Conservation (phyloP, 2,113 vertebrate genomes). For the Anolis sagrei region DNA sequence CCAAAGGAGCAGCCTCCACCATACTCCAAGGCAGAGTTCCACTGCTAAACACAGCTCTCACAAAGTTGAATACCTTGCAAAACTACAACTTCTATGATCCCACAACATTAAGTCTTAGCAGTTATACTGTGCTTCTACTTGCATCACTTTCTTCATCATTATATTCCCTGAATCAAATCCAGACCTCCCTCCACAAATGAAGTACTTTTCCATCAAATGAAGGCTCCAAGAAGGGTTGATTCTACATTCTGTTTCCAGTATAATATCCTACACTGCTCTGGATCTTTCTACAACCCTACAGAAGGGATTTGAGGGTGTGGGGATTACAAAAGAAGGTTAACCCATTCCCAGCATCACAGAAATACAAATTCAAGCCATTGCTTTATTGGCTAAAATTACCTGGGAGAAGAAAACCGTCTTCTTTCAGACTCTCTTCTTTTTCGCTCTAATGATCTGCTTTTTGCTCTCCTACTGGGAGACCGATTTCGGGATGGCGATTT, state of each 20-base stretch:
- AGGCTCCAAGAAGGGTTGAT: background rate
- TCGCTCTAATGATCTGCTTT: slow-evolving; percentile 88
- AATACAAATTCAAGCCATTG: background rate
- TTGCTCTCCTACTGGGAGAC: slow-evolving; percentile 84
- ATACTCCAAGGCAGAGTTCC: too few species aligned
- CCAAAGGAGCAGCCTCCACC: too few species aligned
- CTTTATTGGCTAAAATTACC: slow-evolving; percentile 71
- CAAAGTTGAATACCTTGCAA: too few species aligned
- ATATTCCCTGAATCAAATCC: too few species aligned
- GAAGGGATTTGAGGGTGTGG: background rate
- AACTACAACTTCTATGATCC: too few species aligned
- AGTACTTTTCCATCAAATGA: too few species aligned
- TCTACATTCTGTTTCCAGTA: background rate
- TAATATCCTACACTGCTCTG: background rate
- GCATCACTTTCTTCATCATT: too few species aligned
- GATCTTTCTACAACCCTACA: background rate
- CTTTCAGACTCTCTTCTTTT: slow-evolving; percentile 89
- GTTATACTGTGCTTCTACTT: too few species aligned
- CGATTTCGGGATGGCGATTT: slow-evolving; percentile 87
- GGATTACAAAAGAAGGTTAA: background rate
- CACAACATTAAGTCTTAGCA: too few species aligned
- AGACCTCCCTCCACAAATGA: too few species aligned
- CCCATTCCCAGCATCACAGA: too few species aligned
- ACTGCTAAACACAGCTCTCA: too few species aligned
- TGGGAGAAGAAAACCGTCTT: slow-evolving; percentile 87